Evolutionary conservation across 2,888 invertebrate genomes (phyloP).

Genomic region (Drosophila eohydei): DNA sequence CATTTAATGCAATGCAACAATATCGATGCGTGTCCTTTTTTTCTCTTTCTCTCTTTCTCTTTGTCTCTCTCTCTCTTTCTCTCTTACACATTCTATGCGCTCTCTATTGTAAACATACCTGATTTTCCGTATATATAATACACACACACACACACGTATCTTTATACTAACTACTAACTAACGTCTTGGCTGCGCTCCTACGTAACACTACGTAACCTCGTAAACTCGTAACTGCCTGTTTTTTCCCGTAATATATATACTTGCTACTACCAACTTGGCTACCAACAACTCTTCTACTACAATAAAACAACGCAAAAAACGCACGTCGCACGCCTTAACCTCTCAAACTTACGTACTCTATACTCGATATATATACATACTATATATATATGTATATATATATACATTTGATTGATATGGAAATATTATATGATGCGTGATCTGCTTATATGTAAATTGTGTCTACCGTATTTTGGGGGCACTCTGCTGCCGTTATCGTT

Average conservation of each 20-base stretch:
- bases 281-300: slow-evolving; percentile 16
- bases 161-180: slow-evolving; percentile 18
- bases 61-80: slow-evolving; percentile 44
- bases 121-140: slow-evolving; percentile 17
- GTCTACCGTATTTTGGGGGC: slow-evolving; percentile 7
- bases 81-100: slow-evolving; percentile 28
- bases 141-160: slow-evolving; percentile 10
- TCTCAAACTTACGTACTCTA: slow-evolving; percentile 27
- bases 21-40: slow-evolving; percentile 83
- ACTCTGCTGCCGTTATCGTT: slow-evolving; percentile 18
- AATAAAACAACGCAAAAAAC: slow-evolving; percentile 23
- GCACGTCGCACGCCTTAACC: slow-evolving; percentile 38
- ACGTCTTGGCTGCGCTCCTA: slow-evolving; percentile 41
- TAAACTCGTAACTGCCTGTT: slow-evolving; percentile 52
- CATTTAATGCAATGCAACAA: slow-evolving; percentile 78
- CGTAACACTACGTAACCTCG: slow-evolving; percentile 44
- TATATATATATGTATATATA: neutral
- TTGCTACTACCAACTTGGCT: slow-evolving; percentile 12
- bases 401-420: slow-evolving; percentile 4
- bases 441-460: slow-evolving; percentile 22
- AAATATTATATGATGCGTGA: slow-evolving; percentile 19
- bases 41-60: slow-evolving; percentile 42
- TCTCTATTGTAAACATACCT: slow-evolving; percentile 19
- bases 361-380: slow-evolving; percentile 8
- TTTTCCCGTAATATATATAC: slow-evolving; percentile 25